Base-by-base conservation (phyloP, 2,797 vertebrate genomes). In the Hirundo rustica region DNA sequence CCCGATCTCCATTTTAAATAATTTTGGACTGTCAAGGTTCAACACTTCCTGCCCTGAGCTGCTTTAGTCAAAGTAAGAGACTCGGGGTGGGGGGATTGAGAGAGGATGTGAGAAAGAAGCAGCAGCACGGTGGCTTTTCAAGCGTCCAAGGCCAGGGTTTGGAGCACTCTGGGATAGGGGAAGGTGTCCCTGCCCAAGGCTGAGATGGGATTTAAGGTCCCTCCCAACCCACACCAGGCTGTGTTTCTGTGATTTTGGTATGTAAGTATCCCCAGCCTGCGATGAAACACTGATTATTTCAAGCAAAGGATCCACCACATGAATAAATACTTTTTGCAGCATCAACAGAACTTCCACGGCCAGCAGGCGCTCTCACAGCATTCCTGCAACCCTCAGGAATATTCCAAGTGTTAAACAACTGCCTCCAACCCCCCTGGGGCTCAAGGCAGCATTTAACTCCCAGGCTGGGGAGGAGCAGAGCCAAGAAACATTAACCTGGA, bases 1-100 rank as follows among this genome's bases (percentile, higher is more conserved):
- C 30, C 27, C 16, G 1, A 0, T 30, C 32, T 72, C 84, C n/a
- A 53, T 47, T n/a, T 51, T 10, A 14, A 36, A 55, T 0, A 7
- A 25, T 13, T 93, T 18, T 27, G 36, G 45, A 21, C 54, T 32
- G 26, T 7, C 7, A 10, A 30, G 38, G n/a, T 47, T 47, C 58
- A 72, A 27, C 34, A 20, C 4, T 23, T 67, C 68, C 53, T 75
- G 47, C 55, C 67, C 72, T 79, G 83, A 48, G 16, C 45, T 85
- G 83, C 80, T 80, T 45, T 12, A 34, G 18, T 4, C 21, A 0
- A 26, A 78, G 40, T 2, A 13, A n/a, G 36, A 74, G n/a, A 38
- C 53, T 25, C 55, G 32, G 42, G 47, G 15, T 9, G 87, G 10
- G 72, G 45, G 21, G 10, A 9, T 7, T 20, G 53, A 73, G 58